phyloP scores from a whole-genome alignment of 2,797 vertebrate species.

The Rhodeus uyekii region DNA sequence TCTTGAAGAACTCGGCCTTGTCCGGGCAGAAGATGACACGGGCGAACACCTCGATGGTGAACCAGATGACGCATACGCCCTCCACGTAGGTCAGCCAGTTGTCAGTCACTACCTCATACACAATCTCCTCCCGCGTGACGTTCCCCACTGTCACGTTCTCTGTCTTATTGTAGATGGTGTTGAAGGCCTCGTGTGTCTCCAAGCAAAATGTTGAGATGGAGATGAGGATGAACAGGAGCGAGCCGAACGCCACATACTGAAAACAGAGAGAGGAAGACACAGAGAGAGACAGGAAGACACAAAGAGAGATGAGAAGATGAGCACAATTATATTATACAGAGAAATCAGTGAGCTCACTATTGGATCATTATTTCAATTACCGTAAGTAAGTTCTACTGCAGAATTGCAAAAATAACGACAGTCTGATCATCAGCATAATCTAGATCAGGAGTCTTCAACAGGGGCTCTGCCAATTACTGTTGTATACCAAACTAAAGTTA shows the following conservation, averaged over 20 bases:
- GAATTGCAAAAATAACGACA: neutral
- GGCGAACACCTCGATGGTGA: conserved; percentile 96
- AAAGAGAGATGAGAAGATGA: conserved; percentile 35
- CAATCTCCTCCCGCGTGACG: conserved; percentile 84
- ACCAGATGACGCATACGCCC: conserved; percentile 98
- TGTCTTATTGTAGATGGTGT: conserved; percentile 97
- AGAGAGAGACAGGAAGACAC: conserved; percentile 33
- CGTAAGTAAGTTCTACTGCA: neutral
- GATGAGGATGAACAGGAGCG: conserved; percentile 98
- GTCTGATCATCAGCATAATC: neutral
- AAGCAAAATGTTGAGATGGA: conserved; percentile 99
- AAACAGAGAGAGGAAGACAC: conserved; percentile 61
- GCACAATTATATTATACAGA: conserved; percentile 30
- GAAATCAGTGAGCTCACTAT: conserved; percentile 5
- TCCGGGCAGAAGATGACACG: conserved; percentile 97
- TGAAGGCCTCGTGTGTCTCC: conserved; percentile 97
- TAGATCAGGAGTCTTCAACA: neutral
- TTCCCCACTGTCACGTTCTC: conserved; percentile 90
- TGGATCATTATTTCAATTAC: neutral
- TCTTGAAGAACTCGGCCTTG: conserved; percentile 98
- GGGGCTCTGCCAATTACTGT: neutral
- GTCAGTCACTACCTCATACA: conserved; percentile 91
- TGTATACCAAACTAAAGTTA: neutral
- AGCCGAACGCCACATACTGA: conserved; percentile 95
- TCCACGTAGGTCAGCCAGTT: conserved; percentile 97